phyloP scores from a whole-genome alignment of 2,797 vertebrate species.

The Pseudomugil gertrudae region DNA sequence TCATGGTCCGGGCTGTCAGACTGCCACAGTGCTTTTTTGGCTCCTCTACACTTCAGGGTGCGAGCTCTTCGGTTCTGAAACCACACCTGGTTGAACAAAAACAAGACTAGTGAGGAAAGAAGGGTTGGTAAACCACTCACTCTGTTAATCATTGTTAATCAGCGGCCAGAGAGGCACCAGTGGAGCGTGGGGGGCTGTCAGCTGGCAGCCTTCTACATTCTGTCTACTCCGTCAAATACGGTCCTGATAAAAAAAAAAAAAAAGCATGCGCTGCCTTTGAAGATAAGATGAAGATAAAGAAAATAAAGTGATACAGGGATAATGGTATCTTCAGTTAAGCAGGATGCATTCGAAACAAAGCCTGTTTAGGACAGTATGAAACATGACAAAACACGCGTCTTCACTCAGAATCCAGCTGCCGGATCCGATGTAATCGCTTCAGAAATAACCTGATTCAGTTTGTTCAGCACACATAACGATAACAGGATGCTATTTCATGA shows the following conservation, averaged over 20 bases:
- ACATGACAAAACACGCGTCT: no score
- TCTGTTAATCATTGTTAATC: slow-evolving; percentile 70
- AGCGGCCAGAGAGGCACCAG: slow-evolving; percentile 35
- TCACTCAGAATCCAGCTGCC: neutral
- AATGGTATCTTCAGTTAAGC: slow-evolving; percentile 51
- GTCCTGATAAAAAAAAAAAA: slow-evolving; percentile 73
- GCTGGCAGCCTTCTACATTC: slow-evolving; percentile 45
- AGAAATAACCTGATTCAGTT: no score
- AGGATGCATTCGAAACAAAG: slow-evolving; percentile 66
- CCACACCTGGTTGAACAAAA: slow-evolving; percentile 76
- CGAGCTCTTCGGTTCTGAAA: slow-evolving; percentile 85
- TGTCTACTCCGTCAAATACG: slow-evolving; percentile 58
- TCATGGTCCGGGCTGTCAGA: slow-evolving; percentile 49
- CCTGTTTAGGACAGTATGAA: no score
- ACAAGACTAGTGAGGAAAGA: slow-evolving; percentile 8
- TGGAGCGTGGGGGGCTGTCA: slow-evolving; percentile 43
- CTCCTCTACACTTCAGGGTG: slow-evolving; percentile 79
- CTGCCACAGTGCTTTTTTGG: slow-evolving; percentile 74
- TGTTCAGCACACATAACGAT: neutral
- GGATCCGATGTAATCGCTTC: no score
- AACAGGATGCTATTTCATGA: neutral
- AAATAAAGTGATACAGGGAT: slow-evolving; percentile 50
- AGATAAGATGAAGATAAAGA: slow-evolving; percentile 41
- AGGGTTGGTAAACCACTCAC: slow-evolving; percentile 21
- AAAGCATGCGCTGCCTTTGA: slow-evolving; percentile 58